Evolutionary conservation across 2,113 vertebrate genomes (phyloP).

Genomic region (Tenebrosternarchus preto): DNA sequence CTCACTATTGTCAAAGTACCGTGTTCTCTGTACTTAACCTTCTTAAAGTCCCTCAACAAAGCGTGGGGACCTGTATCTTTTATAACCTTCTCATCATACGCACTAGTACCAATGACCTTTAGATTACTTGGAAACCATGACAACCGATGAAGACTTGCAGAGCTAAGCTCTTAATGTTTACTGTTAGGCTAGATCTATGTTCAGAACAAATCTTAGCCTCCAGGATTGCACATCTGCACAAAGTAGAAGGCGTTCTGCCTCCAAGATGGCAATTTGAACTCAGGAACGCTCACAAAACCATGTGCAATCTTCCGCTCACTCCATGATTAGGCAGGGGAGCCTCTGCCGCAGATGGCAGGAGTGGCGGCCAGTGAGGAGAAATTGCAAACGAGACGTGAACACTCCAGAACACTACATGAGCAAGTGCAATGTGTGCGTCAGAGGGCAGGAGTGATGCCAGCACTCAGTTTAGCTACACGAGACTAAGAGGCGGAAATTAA

Average conservation of each 20-base stretch:
- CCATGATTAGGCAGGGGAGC: neutral
- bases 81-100: neutral
- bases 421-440: no score
- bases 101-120: neutral
- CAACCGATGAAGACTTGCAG: neutral
- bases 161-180: neutral
- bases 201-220: neutral
- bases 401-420: neutral
- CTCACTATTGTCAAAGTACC: neutral
- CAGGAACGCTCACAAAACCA: neutral
- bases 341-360: neutral
- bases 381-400: neutral
- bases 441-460: no score
- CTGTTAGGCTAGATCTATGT: neutral
- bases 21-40: neutral
- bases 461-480: no score
- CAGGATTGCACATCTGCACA: neutral
- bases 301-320: neutral
- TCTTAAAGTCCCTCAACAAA: neutral
- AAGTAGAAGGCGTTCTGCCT: neutral
- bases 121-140: neutral
- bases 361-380: neutral
- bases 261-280: neutral
- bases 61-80: neutral
- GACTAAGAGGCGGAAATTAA: no score